Conservation (phyloP, 2,888 invertebrate genomes). For the Lymantria monacha region DNA sequence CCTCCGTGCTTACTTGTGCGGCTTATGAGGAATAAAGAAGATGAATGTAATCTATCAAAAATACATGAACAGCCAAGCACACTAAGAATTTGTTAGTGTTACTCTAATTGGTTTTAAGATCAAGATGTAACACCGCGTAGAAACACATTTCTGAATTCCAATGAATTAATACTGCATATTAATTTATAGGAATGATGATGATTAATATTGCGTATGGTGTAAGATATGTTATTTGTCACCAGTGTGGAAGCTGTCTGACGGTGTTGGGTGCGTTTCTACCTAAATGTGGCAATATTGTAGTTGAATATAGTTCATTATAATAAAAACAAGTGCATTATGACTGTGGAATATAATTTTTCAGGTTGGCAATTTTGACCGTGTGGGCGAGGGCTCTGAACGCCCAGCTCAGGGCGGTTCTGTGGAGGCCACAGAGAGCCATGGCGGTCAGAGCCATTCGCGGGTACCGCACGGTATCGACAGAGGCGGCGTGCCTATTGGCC, state of each 20-base stretch:
- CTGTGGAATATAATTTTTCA: no score
- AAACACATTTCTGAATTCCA: slow-evolving; percentile 1
- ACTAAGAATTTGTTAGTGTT: neutral
- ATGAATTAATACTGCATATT: neutral
- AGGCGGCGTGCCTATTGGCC: no score
- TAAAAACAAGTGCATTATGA: slow-evolving; percentile 40
- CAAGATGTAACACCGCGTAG: neutral
- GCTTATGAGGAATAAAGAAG: no score
- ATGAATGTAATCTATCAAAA: no score
- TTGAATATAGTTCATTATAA: slow-evolving; percentile 41
- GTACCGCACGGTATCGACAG: no score
- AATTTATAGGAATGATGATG: no score
- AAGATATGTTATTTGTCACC: slow-evolving; percentile 13
- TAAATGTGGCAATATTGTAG: slow-evolving; percentile 32
- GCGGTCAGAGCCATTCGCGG: no score
- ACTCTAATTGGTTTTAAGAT: neutral
- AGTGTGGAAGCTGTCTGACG: slow-evolving; percentile 18
- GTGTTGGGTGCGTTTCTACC: slow-evolving; percentile 21
- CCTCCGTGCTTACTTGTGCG: no score
- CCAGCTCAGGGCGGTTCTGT: no score
- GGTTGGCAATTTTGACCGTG: slow-evolving; percentile 7
- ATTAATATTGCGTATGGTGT: neutral
- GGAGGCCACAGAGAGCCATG: no score
- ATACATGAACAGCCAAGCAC: no score
- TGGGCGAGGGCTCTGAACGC: no score